Evolutionary conservation across 1,140 invertebrate genomes (phyloP).

Genomic region (Scaptomyza hsui): DNA sequence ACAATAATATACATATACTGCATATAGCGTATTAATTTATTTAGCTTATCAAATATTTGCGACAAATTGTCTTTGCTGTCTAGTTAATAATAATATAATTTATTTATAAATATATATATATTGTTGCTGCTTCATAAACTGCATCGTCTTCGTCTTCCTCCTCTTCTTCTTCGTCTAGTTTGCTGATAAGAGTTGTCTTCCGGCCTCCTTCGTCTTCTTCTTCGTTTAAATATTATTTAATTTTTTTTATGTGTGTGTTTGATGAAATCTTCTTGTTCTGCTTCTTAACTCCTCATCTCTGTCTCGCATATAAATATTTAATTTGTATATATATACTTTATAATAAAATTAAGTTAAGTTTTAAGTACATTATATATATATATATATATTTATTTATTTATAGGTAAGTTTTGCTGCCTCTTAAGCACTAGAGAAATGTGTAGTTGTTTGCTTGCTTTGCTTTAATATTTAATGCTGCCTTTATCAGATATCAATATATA

Average conservation of each 20-base stretch:
- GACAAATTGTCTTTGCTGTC: constrained; percentile 59
- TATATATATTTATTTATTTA: constrained; percentile 66
- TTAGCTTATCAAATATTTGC: constrained; percentile 51
- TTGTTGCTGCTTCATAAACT: constrained; percentile 44
- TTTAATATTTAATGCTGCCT: constrained; percentile 48
- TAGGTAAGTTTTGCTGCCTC: constrained; percentile 57
- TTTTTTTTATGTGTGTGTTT: constrained; percentile 68
- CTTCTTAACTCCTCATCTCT: constrained; percentile 39
- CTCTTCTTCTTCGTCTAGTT: constrained; percentile 47
- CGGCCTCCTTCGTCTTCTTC: constrained; percentile 37
- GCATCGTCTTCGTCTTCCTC: constrained; percentile 25
- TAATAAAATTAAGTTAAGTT: constrained; percentile 77
- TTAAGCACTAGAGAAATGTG: constrained; percentile 73
- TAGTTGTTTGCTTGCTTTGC: constrained; percentile 34
- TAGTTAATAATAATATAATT: constrained; percentile 59
- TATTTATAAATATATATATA: constrained; percentile 68
- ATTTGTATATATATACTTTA: constrained; percentile 80
- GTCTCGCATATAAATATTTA: constrained; percentile 74
- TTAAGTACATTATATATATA: constrained; percentile 43
- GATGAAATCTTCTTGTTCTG: constrained; percentile 72
- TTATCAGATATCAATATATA: constrained; percentile 19
- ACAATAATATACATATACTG: constrained; percentile 34
- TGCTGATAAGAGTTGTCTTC: constrained; percentile 50
- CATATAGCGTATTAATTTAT: constrained; percentile 28
- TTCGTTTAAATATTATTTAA: constrained; percentile 43